A percentile compares a stretch with the other conserved stretches of the same genome.
phyloP scores from a whole-genome alignment of 2,113 vertebrate species.

The Neogobius melanostomus region DNA sequence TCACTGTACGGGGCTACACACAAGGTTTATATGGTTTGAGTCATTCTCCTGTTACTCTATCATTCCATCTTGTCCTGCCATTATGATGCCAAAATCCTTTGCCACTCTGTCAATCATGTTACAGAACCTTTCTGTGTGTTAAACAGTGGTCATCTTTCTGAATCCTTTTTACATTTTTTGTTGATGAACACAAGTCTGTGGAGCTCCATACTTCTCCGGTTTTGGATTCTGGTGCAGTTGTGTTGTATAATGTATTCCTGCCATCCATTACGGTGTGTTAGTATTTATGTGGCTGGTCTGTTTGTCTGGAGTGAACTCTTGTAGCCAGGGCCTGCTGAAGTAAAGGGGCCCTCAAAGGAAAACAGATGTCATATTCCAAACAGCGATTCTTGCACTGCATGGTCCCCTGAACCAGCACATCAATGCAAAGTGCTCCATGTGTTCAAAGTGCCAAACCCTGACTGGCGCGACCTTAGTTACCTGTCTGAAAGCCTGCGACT shows the following conservation, averaged over 20 bases:
- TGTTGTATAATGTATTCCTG: slow-evolving; percentile 62
- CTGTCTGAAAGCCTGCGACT: slow-evolving; percentile 23
- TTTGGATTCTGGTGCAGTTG: slow-evolving; percentile 37
- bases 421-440: slow-evolving; percentile 75
- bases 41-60: slow-evolving; percentile 10
- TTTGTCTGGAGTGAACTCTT: slow-evolving; percentile 59
- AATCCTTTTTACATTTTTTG: slow-evolving; percentile 6
- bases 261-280: slow-evolving; percentile 68
- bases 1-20: slow-evolving; percentile 49
- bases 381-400: slow-evolving; percentile 70
- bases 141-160: neutral
- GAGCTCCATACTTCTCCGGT: neutral
- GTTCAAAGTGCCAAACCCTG: slow-evolving; percentile 80
- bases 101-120: slow-evolving; percentile 5
- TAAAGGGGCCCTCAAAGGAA: slow-evolving; percentile 41
- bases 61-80: slow-evolving; percentile 44
- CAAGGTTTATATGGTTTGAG: slow-evolving; percentile 42
- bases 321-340: slow-evolving; percentile 53
- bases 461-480: slow-evolving; percentile 53
- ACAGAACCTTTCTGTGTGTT: slow-evolving; percentile 9
- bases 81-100: slow-evolving; percentile 14
- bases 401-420: slow-evolving; percentile 77
- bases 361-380: slow-evolving; percentile 63
- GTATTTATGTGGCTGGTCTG: slow-evolving; percentile 65
- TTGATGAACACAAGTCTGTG: neutral